Base-by-base conservation (phyloP, 2,888 invertebrate genomes). In the Abrostola triplasia region DNA sequence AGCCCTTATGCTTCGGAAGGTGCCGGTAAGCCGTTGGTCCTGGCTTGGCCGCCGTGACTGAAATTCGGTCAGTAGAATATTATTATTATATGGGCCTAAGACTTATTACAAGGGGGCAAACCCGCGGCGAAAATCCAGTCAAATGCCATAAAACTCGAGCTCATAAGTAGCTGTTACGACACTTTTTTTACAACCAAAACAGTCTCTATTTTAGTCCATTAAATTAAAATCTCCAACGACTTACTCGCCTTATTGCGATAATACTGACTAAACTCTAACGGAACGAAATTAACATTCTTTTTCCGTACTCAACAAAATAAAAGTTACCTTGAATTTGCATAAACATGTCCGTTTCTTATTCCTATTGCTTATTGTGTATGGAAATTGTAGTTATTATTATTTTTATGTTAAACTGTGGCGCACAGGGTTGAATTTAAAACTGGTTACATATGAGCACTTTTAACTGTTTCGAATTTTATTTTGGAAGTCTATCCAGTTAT, bases 241-340 rank as follows among this genome's bases (percentile, higher is more conserved):
- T 72, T 58, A 56, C 52, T 56, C 61, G 55, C 55, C 67, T 67
- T 67, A 78, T 79, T 62, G 61, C 52, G 66, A 71, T 79, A 76
- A 72, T 76, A 70, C 60, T 69, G 63, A 67, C 76, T 24, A 24
- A 24, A 24, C 24, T 24, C 24, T 62, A 69, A 64, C 49, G 79
- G 70, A 76, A 79, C 49, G 63, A 69, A 79, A 76, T 76, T 76
- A 79, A 70, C 79, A 79, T 79, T 76, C 70, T 54, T 79, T 68
- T 67, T 51, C 73, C 76, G 72, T 60, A 62, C 52, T 64, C 57
- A 50, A 70, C 66, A 67, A 73, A 73, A 79, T 73, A 79, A 77
- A 79, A 77, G 73, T 73, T 76, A 76, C 67, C 77, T 76, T 76
- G 57, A 62, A 79, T 79, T 79, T 44, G 41, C 79, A 77, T 77